Percentiles rank a stretch among this genome's conserved stretches.
Conservation (phyloP, 2,113 vertebrate genomes). For the Oenanthe oenanthe region DNA sequence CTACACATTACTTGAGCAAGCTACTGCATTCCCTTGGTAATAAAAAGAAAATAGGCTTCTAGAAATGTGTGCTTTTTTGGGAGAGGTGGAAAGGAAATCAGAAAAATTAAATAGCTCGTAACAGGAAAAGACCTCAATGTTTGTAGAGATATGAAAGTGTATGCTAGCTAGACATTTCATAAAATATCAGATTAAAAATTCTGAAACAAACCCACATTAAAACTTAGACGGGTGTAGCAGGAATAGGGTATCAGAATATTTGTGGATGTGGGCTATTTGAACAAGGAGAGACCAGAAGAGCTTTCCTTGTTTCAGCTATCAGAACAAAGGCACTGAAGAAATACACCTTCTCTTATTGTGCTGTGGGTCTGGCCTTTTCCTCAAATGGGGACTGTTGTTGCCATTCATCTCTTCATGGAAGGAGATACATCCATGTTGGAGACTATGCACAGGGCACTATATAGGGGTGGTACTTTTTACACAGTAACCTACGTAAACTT, state of each 20-base stretch:
- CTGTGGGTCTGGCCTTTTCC: background rate
- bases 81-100: background rate
- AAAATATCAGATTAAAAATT: background rate
- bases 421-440: background rate
- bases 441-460: accelerated
- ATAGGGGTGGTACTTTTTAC: background rate
- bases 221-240: background rate
- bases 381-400: background rate
- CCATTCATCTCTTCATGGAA: background rate
- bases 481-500: background rate
- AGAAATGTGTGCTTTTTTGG: background rate
- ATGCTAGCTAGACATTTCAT: background rate
- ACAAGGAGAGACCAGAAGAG: background rate
- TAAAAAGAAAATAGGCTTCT: background rate
- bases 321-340: background rate
- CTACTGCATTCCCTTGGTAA: background rate
- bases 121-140: background rate
- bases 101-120: background rate
- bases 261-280: background rate
- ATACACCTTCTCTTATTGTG: background rate
- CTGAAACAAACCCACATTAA: background rate
- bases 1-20: background rate
- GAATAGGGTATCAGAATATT: background rate
- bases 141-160: background rate
- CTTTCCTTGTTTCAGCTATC: background rate